These are phyloP conservation scores for Habropoda laboriosa DNA, from an alignment of 1,140 invertebrate genomes.

Conservation along the genomic window DNA sequence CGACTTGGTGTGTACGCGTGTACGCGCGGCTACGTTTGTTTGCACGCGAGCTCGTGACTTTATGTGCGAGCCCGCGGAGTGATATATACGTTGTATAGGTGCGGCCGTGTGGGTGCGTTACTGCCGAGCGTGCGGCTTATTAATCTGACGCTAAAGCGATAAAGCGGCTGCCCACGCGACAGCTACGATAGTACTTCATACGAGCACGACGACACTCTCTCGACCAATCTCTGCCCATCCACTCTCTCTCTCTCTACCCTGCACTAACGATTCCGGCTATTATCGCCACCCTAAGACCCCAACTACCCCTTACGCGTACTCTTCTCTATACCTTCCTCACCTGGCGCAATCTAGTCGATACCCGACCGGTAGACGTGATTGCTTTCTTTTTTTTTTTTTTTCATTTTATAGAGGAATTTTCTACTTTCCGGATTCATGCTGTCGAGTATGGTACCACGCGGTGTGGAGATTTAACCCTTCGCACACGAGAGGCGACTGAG, in stretches of 20 bases:
- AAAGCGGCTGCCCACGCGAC: slow-evolving; percentile 73
- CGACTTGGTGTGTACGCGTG: slow-evolving; percentile 19
- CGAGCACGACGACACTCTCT: slow-evolving; percentile 45
- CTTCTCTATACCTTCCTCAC: background rate
- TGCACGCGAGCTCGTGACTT: slow-evolving; percentile 41
- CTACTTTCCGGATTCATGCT: no score
- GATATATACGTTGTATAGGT: slow-evolving; percentile 48
- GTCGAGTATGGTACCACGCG: no score
- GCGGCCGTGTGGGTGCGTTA: slow-evolving; percentile 36
- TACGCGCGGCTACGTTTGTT: slow-evolving; percentile 31
- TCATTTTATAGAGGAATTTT: no score
- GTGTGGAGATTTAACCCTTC: no score
- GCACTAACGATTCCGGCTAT: slow-evolving; percentile 34
- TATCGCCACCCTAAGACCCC: slow-evolving; percentile 25
- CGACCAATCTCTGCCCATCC: background rate
- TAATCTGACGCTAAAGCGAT: slow-evolving; percentile 76
- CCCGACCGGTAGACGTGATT: no score
- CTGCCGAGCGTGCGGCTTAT: slow-evolving; percentile 71
- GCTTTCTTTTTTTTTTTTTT: no score
- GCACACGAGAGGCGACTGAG: no score
- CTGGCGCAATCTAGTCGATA: background rate
- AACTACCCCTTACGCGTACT: background rate
- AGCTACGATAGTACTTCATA: slow-evolving; percentile 72
- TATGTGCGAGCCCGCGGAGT: slow-evolving; percentile 45
- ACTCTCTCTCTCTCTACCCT: slow-evolving; percentile 4